Percentiles rank a stretch among this genome's conserved stretches.
Conservation (phyloP, 23 tunicate species). For the Trididemnum clinides region DNA sequence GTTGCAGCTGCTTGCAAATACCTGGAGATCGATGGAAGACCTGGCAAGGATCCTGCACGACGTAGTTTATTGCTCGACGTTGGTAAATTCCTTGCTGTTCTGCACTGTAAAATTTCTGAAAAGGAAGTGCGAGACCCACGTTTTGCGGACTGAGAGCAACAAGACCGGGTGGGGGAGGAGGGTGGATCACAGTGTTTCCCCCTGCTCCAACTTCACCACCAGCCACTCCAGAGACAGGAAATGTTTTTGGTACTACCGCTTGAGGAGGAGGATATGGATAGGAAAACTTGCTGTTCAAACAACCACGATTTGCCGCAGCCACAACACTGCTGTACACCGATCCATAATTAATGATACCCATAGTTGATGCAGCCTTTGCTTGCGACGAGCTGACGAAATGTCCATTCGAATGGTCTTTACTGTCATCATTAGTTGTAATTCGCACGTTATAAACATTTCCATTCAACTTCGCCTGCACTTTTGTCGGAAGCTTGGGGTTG, state of each 20-base stretch:
- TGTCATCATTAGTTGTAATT: constrained; percentile 21
- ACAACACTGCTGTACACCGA: constrained; percentile 58
- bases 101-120: constrained; percentile 53
- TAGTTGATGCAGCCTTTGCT: constrained; percentile 86
- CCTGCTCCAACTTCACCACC: constrained; percentile 63
- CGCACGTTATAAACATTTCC: constrained; percentile 9
- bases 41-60: constrained; percentile 39
- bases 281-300: constrained; percentile 27
- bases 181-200: constrained; percentile 33
- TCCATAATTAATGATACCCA: constrained; percentile 74
- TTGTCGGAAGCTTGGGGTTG: neutral
- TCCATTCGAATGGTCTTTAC: neutral
- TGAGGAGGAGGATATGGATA: constrained; percentile 64
- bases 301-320: constrained; percentile 84
- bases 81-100: neutral
- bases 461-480: neutral
- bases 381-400: constrained; percentile 91
- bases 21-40: constrained; percentile 68
- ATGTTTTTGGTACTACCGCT: constrained; percentile 77
- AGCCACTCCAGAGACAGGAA: constrained; percentile 72
- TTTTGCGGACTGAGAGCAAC: constrained; percentile 82
- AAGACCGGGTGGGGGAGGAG: constrained; percentile 48
- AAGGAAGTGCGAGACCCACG: constrained; percentile 73
- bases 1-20: constrained; percentile 72
- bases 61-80: constrained; percentile 16